Base-by-base conservation (phyloP, 2,888 invertebrate genomes). In the Rhimphoctona megacephalus region DNA sequence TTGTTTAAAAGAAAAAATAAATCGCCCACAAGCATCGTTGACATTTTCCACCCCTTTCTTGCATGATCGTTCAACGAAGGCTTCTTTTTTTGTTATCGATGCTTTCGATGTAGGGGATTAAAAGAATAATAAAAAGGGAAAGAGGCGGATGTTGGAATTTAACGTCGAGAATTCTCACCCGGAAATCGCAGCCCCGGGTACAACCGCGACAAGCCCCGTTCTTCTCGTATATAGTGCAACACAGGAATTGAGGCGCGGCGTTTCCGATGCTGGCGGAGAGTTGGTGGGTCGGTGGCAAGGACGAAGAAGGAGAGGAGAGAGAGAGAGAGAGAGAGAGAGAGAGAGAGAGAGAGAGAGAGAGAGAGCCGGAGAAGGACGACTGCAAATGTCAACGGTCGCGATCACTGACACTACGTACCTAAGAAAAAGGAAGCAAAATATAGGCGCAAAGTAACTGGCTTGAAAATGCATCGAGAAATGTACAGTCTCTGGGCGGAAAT, bases 301-400 rank as follows among this genome's bases (percentile, higher is more conserved):
- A 85, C 84, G 85, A 85, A 81, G 85, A 74, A 85, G 86, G 85
- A 87, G 87, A 52, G 22, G 64, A 81, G 77, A 77, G 82, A 88
- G 83, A 76, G 33, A 5, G 33, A 33, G 2, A n/a, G n/a, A n/a
- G n/a, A n/a, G n/a, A n/a, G n/a, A n/a, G n/a, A n/a, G n/a, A n/a
- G n/a, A 81, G 85, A 77, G 83, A 85, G 85, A 87, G 87, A n/a
- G 78, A 81, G 85, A 79, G 80, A 82, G 85, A 87, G 72, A 81
- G 67, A 76, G 78, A 79, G 69, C 69, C 33, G 78, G 76, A 84
- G 82, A 82, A 79, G 87, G 81, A 87, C 87, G 82, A 85, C 84
- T 82, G 81, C 84, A 87, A 87, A 87, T 87, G 87, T 87, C 87
- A 87, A 87, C 84, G 87, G 87, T 87, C 87, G 87, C 84, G 87